Base-by-base conservation (phyloP, 23 tunicate genomes). In the Botrylloides violaceus region DNA sequence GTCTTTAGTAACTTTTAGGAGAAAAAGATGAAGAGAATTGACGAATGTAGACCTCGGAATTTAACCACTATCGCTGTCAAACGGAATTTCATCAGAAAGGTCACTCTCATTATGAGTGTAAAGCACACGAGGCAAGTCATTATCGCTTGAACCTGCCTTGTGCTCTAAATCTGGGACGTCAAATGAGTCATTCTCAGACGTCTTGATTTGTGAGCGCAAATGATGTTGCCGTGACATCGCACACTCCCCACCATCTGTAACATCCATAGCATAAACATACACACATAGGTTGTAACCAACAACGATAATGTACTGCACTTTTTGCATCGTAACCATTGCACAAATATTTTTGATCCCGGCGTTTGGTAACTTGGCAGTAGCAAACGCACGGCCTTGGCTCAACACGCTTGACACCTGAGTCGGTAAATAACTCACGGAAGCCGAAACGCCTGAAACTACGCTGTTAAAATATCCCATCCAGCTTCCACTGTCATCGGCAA, bases 361-460 rank as follows among this genome's bases (percentile, higher is more conserved):
- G 49, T 78, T 76, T 19, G 94, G 95, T 49, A 94, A 71, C 56
- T 86, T 94, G 0, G 83, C 99, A 66, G 99, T 94, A 32, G 99
- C 99, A 73, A 94, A 94, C 59, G 81, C 99, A 28, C 99, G 81
- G n/a, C 82, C 99, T 74, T 94, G 99, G 50, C 73, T 83, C 2
- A 94, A 71, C 0, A 94, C 99, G 12, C 81, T 93, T 2, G 95
- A 82, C 15, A 94, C 95, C 38, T 79, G 89, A 9, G 95, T 53
- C 18, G 99, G 99, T n/a, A 86, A 57, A 55, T 86, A 86, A 55
- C 64, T 77, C 22, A 92, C 98, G 23, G 98, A 85, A 19, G 65
- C 72, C 4, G 81, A 74, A n/a, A n/a, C n/a, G n/a, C n/a, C n/a
- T n/a, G n/a, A n/a, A 22, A 78, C 71, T 22, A 80, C 92, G 55